Evolutionary conservation across 1,140 invertebrate species (phyloP), one percentile per base, ranked within the genome.

Genomic region (Drosophila sproati): DNA sequence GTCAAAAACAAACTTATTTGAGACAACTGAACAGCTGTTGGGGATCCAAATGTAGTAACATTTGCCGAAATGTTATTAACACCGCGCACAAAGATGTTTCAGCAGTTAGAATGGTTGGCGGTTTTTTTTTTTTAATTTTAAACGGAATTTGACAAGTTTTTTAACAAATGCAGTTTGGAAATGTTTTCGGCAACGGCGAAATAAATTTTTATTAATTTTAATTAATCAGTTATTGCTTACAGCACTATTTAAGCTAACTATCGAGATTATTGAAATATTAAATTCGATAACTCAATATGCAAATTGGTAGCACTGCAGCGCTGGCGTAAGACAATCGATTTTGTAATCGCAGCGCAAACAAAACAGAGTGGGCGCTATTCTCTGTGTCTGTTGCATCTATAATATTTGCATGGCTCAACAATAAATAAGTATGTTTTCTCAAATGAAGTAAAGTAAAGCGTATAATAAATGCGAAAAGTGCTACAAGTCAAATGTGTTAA

Each of bases 311-410:
- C 50, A 31, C 3, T 34, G 70, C 39, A 68, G 69, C 69, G 60
- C 69, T 71, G 50, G 28, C 8, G 3, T 0, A 12, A 32, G 39
- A 39, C 41, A 70, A 70, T 63, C 57, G 67, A 35, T 47, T 39
- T 31, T 37, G 62, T 57, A 37, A 68, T 35, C 34, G 28, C 48
- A 55, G 56, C 61, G 41, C 51, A 55, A 47, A 54, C 71, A 73
- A 69, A 73, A 55, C 64, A 69, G 69, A 69, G 64, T 60, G 28
- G 34, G 50, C 39, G 55, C 52, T 34, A 41, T 67, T 67, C 8
- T 37, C 45, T 20, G n/a, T 43, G 10, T n/a, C 1, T 28, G 20
- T 20, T 39, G 34, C 60, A 31, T 2, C 47, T 60, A 5, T n/a
- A 31, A 62, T 12, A 37, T 54, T 45, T 64, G 63, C 70, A 73